These are phyloP conservation scores for Brachyistius frenatus DNA, from an alignment of 2,113 vertebrate genomes.

Conservation along the genomic window DNA sequence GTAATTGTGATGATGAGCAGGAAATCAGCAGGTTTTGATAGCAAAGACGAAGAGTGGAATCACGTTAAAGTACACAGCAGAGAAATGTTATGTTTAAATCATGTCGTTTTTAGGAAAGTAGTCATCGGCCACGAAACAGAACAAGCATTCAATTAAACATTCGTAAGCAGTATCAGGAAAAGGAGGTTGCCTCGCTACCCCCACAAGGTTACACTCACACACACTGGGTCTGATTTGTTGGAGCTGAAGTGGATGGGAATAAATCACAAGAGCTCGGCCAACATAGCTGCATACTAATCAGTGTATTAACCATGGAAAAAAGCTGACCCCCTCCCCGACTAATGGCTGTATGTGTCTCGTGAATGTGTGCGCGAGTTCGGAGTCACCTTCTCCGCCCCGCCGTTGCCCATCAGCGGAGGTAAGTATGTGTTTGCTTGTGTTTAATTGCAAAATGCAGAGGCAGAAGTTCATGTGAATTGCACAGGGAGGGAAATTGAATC, in stretches of 20 bases:
- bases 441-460: conserved; percentile 61
- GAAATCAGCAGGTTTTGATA: conserved; percentile 46
- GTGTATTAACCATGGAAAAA: conserved; percentile 62
- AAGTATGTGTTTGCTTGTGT: conserved; percentile 35
- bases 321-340: conserved; percentile 31
- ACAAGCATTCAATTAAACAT: conserved; percentile 57
- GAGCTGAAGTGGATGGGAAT: conserved; percentile 65
- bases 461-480: conserved; percentile 32
- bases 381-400: too few species aligned
- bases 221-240: conserved; percentile 51
- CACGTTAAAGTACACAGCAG: conserved; percentile 2
- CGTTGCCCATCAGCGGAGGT: background rate
- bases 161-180: conserved; percentile 47
- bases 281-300: conserved; percentile 75
- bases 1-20: conserved; percentile 47
- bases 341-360: conserved; percentile 52
- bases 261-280: conserved; percentile 67
- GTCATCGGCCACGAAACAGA: conserved; percentile 15
- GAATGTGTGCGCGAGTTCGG: conserved; percentile 1
- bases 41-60: conserved; percentile 25
- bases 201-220: conserved; percentile 1
- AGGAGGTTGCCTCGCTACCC: conserved; percentile 24
- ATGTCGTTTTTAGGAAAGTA: conserved; percentile 29
- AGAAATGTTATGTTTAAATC: conserved; percentile 28
- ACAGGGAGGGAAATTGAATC: conserved; percentile 57